phyloP scores from a whole-genome alignment of 2,888 invertebrate species.

The Dyspetes luteomarginatus region DNA sequence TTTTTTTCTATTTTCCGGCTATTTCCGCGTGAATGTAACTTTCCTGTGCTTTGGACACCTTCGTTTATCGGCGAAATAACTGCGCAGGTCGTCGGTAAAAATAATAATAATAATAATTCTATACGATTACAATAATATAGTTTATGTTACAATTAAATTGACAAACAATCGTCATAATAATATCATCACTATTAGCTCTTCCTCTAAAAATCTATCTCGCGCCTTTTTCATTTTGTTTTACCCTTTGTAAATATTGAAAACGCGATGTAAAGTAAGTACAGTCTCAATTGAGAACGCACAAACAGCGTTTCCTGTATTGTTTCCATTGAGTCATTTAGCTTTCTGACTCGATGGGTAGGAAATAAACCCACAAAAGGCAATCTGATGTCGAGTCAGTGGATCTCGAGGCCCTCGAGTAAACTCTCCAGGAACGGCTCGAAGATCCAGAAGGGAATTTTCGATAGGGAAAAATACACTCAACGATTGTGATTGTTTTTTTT shows the following conservation, averaged over 20 bases:
- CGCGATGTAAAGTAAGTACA: conserved; percentile 63
- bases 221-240: conserved; percentile 17
- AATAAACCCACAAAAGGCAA: conserved; percentile 62
- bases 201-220: conserved; percentile 72
- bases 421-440: conserved; percentile 35
- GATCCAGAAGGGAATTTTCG: conserved; percentile 47
- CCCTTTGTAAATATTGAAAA: conserved; percentile 63
- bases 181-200: conserved; percentile 72
- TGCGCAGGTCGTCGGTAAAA: conserved; percentile 66
- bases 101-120: conserved; percentile 69
- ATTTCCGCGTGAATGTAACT: conserved; percentile 42
- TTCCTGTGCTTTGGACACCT: conserved; percentile 40
- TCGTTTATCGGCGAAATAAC: conserved; percentile 56
- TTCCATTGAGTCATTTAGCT: conserved; percentile 44
- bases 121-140: conserved; percentile 67
- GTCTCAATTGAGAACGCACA: conserved; percentile 48
- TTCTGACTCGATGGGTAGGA: conserved; percentile 32
- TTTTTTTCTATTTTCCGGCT: conserved; percentile 21
- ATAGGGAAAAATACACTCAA: conserved; percentile 51
- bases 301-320: conserved; percentile 60
- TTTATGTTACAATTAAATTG: conserved; percentile 76
- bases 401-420: conserved; percentile 39
- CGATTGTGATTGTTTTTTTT: conserved; percentile 32
- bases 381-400: conserved; percentile 50
- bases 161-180: conserved; percentile 73